A percentile compares a stretch with the other conserved stretches of the same genome.
Conservation (phyloP, 2,797 vertebrate genomes). For the Psittacula derbiana region DNA sequence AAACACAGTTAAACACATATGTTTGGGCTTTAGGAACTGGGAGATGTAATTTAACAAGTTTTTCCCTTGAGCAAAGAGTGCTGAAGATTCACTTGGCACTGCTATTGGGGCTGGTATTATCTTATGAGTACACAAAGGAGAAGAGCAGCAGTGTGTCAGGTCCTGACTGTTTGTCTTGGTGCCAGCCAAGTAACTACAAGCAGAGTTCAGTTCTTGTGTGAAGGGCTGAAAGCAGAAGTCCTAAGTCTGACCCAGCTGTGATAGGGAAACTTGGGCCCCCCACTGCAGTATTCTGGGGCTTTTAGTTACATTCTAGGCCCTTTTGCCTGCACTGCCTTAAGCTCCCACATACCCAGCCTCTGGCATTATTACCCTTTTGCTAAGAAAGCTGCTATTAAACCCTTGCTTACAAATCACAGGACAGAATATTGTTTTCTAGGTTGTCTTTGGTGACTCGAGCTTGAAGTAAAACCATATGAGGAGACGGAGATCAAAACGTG, state of each 20-base stretch:
- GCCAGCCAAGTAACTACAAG: neutral
- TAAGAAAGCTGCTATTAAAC: neutral
- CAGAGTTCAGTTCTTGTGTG: neutral
- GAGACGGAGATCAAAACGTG: conserved; percentile 39
- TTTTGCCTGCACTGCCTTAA: neutral
- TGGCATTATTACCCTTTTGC: neutral
- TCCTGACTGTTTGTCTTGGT: neutral
- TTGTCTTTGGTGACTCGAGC: neutral
- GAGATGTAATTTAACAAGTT: neutral
- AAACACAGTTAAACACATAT: neutral
- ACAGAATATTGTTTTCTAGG: conserved; percentile 6
- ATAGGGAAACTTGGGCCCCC: neutral
- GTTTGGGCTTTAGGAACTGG: neutral
- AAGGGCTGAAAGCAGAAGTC: neutral
- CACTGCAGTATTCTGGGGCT: neutral
- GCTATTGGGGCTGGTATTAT: neutral
- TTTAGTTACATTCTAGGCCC: neutral
- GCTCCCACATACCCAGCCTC: neutral
- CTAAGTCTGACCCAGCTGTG: neutral
- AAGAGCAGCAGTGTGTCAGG: neutral
- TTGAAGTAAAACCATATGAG: conserved; percentile 22
- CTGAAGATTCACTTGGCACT: neutral
- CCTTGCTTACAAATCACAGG: conserved; percentile 14
- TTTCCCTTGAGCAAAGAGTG: neutral
- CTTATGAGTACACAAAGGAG: accelerated